Base-by-base conservation (phyloP, 30 jellyfish, hydroid and myxozoan genomes). In the Aurelia sp. region DNA sequence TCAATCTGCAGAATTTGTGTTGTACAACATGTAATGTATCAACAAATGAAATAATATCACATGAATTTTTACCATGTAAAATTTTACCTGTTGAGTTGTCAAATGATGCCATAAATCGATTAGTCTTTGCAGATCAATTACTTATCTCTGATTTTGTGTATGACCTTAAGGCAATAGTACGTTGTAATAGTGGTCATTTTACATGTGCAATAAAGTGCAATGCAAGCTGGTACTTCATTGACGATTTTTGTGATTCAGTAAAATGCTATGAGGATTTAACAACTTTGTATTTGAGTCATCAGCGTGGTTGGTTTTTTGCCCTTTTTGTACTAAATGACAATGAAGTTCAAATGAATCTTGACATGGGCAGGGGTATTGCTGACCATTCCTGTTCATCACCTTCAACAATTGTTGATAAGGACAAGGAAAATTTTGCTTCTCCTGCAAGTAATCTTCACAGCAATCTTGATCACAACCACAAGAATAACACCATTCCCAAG, bases 31-130 rank as follows among this genome's bases (percentile, higher is more conserved):
- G 76, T 30, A 65, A 65, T 65, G 15, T 17, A 65, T 19, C 30
- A 19, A 65, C 52, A 21, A 65, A 23, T 65, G 76, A 65, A 15
- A 65, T 65, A 4, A 65, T 19, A 13, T 65, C 18, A 8, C 30
- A 30, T 13, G 76, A 65, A 65, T 65, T 65, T 65, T 19, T 65
- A 31, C 30, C 51, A 65, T 65, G 76, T 65, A 65, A 13, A 65
- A 17, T 65, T 15, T 30, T 65, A 17, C 8, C 37, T 65, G 44
- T 65, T 65, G 48, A 65, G 15, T 65, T 65, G 8, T 65, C 11
- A 65, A 52, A 17, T 15, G 76, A 65, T 31, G 76, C n/a, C 20
- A 17, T 65, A 65, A 65, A 65, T 37, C 50, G 10, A 59, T 59
- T 6, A 21, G 10, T 59, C 12, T 59, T 59, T 59, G 69, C 13